Evolutionary conservation across 2,113 vertebrate species (phyloP).

Genomic region (Misgurnus mizolepis): DNA sequence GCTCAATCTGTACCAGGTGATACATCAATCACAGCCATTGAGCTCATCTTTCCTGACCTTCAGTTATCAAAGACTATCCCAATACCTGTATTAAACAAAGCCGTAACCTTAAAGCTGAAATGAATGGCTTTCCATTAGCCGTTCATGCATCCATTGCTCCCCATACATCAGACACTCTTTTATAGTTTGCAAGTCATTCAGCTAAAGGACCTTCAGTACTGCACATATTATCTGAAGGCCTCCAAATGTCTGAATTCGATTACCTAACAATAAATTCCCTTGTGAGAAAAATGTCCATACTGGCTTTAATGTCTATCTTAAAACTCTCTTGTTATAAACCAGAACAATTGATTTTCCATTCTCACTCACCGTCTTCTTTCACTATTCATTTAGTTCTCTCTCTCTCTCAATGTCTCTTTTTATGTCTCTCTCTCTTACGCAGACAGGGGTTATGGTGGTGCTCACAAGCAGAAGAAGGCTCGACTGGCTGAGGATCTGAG

Average conservation of each 20-base stretch:
- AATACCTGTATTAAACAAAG: neutral
- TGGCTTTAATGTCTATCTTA: neutral
- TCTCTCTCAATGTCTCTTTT: slow-evolving; percentile 38
- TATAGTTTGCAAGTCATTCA: slow-evolving; percentile 33
- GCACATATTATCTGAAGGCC: slow-evolving; percentile 19
- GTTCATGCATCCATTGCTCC: slow-evolving; percentile 1
- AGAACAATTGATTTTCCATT: slow-evolving; percentile 25
- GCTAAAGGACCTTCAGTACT: slow-evolving; percentile 23
- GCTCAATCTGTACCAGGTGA: slow-evolving; percentile 76
- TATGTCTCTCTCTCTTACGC: slow-evolving; percentile 30
- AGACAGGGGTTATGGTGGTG: slow-evolving; percentile 66
- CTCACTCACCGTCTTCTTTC: slow-evolving; percentile 17
- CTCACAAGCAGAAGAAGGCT: slow-evolving; percentile 76
- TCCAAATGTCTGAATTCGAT: slow-evolving; percentile 32
- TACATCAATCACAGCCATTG: slow-evolving; percentile 24
- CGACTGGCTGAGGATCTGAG: slow-evolving; percentile 72
- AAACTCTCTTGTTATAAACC: slow-evolving; percentile 23
- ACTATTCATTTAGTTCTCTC: slow-evolving; percentile 45
- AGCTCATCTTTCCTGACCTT: slow-evolving; percentile 2
- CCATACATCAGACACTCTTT: slow-evolving; percentile 23
- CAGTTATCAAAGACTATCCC: slow-evolving; percentile 1
- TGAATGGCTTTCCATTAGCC: slow-evolving; percentile 23
- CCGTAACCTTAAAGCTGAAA: slow-evolving; percentile 15
- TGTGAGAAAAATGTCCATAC: slow-evolving; percentile 12
- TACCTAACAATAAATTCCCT: slow-evolving; percentile 17